Conservation (phyloP, 2,888 invertebrate species). For the Bruchidius siliquastri region DNA sequence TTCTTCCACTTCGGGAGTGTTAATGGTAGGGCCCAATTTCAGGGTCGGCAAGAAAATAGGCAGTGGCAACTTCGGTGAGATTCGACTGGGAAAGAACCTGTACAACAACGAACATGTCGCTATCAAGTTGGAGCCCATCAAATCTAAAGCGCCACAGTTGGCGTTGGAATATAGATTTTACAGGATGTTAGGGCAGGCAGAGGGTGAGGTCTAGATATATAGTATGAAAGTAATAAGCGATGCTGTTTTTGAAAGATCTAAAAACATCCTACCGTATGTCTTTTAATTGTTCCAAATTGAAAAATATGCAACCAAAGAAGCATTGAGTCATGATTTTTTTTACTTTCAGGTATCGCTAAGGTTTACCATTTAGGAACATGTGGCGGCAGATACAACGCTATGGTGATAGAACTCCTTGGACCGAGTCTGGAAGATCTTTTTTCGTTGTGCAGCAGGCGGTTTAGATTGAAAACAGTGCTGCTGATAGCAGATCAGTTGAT, state of each 20-base stretch:
- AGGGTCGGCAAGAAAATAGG: constrained; percentile 99
- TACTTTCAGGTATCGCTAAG: constrained; percentile 58
- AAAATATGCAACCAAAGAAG: too few relatives aligned
- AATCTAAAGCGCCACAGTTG: constrained; percentile 98
- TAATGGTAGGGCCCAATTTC: constrained; percentile 99
- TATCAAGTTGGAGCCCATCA: constrained; percentile 99
- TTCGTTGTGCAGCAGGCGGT: constrained; percentile 66
- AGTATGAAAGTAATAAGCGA: too few relatives aligned
- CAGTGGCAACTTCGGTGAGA: constrained; percentile 99
- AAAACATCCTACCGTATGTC: too few relatives aligned
- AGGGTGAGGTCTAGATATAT: constrained; percentile 54
- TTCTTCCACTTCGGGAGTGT: constrained; percentile 80
- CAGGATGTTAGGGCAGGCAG: constrained; percentile 95
- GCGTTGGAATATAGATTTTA: constrained; percentile 99
- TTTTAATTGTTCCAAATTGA: too few relatives aligned
- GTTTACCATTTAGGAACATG: constrained; percentile 72
- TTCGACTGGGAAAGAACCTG: constrained; percentile 98
- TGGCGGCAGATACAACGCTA: constrained; percentile 66
- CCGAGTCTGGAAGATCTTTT: constrained; percentile 71
- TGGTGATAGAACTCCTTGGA: constrained; percentile 69
- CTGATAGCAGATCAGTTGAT: constrained; percentile 69
- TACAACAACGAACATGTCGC: constrained; percentile 99
- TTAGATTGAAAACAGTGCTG: constrained; percentile 66
- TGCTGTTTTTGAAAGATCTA: too few relatives aligned
- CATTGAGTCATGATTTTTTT: too few relatives aligned